Conservation (phyloP, 2,888 invertebrate species). For the Boloria euphrosyne region DNA sequence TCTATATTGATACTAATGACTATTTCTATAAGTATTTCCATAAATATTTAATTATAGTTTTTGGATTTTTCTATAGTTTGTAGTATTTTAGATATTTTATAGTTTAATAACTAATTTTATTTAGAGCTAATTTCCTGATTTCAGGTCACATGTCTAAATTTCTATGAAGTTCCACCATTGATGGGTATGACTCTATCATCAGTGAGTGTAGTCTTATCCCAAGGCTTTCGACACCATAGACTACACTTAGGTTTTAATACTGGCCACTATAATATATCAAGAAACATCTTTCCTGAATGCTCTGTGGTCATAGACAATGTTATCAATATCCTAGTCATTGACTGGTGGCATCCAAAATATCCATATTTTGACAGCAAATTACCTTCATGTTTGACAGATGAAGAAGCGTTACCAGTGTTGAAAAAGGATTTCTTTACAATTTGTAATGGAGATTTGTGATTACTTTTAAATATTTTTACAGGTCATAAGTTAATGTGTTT, state of each 20-base stretch:
- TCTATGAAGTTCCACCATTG: constrained; percentile 81
- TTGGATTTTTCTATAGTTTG: too few relatives aligned
- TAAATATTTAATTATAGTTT: too few relatives aligned
- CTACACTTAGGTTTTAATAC: constrained; percentile 79
- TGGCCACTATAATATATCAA: constrained; percentile 54
- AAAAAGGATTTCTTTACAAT: constrained; percentile 59
- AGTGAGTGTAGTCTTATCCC: constrained; percentile 78
- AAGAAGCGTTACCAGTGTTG: constrained; percentile 57
- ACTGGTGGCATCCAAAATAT: constrained; percentile 86
- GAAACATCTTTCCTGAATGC: constrained; percentile 59
- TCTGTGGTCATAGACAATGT: constrained; percentile 62
- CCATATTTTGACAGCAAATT: constrained; percentile 58
- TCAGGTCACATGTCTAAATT: constrained; percentile 81
- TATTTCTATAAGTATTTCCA: too few relatives aligned
- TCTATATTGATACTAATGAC: too few relatives aligned
- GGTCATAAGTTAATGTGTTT: neutral
- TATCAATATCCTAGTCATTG: constrained; percentile 60
- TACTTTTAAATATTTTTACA: constrained; percentile 30
- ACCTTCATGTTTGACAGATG: constrained; percentile 52
- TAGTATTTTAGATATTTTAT: too few relatives aligned
- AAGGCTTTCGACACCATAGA: constrained; percentile 78
- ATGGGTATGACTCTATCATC: constrained; percentile 83
- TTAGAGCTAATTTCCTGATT: constrained; percentile 38
- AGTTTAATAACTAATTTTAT: neutral
- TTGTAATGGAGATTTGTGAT: constrained; percentile 42